A percentile compares a stretch with the other conserved stretches of the same genome.
These are phyloP conservation scores for Limnodromus scolopaceus DNA, from an alignment of 2,797 vertebrate species.

Conservation along the genomic window DNA sequence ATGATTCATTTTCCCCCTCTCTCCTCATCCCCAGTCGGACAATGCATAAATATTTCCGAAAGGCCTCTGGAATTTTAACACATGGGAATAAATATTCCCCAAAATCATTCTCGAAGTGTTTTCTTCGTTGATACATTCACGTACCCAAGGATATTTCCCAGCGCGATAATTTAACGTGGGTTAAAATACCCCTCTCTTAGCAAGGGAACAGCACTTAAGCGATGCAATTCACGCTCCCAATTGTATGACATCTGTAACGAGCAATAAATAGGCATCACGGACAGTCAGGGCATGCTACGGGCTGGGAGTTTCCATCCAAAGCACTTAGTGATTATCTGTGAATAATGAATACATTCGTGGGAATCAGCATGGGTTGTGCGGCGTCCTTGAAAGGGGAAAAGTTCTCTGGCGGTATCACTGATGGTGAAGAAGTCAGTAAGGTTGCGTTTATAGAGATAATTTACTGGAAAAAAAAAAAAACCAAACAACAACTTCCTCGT, in stretches of 20 bases:
- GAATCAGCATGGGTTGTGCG: background rate
- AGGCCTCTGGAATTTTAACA: background rate
- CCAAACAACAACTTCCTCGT: background rate
- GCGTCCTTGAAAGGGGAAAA: background rate
- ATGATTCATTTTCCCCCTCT: background rate
- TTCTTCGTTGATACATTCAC: background rate
- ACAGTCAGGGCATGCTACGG: background rate
- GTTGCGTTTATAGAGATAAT: background rate
- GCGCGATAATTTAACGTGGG: background rate
- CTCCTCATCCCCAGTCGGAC: background rate
- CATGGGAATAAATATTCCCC: background rate
- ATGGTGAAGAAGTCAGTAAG: background rate
- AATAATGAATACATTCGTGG: background rate
- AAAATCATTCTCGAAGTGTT: background rate
- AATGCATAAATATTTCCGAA: background rate
- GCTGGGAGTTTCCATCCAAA: constrained; percentile 3
- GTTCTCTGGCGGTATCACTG: background rate
- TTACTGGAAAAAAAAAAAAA: background rate
- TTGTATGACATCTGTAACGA: background rate
- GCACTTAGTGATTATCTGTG: background rate
- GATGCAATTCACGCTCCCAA: background rate
- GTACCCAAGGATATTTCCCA: background rate
- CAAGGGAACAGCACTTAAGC: background rate
- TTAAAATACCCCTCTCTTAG: background rate
- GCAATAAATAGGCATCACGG: background rate